Evolutionary conservation across 1,140 invertebrate species (phyloP), one percentile per base, ranked within the genome.

Genomic region (Cryptotermes secundus): DNA sequence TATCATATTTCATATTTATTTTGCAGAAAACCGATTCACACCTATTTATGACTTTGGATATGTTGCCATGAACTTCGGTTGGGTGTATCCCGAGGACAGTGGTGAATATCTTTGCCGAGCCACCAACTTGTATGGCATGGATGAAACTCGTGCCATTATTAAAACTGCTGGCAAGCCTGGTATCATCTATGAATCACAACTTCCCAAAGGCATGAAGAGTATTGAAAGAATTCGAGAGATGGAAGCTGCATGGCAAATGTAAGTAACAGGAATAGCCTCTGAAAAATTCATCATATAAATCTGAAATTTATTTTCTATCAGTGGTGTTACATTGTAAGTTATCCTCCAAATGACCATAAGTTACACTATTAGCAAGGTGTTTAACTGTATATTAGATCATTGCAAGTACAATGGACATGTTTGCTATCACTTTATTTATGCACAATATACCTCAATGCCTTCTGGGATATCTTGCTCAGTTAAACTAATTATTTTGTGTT

Each of bases 41-140:
- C 97, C 97, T 7, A 97, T 98, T 87, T 98, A 99, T 88, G 97
- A 99, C 89, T 98, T 98, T 89, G 97, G 97, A 59, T 98, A 98
- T 88, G 97, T 99, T 42, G 96, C 97, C 24, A 96, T 99, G 94
- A 98, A 98, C 90, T 98, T 99, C 87, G 95, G 96, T 81, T 99
- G 97, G 96, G 95, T 98, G 9, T 98, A 97, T 89, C 96, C 96
- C 16, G 96, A 97, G 90, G 96, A 97, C 87, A 96, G 95, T 87
- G 96, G 96, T 2, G 97, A 97, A 90, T 96, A 96, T 89, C 89
- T 97, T 1, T 97, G 96, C 89, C 92, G 96, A 85, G 96, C 96
- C 59, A 97, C 96, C n/a, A 98, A 98, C 89, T 90, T 96, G 79
- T 97, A 97, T 87, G 97, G 97, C 79, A 95, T 93, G 92, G 96